Base-by-base conservation (phyloP, 2,797 vertebrate genomes). In the Alosa sapidissima region DNA sequence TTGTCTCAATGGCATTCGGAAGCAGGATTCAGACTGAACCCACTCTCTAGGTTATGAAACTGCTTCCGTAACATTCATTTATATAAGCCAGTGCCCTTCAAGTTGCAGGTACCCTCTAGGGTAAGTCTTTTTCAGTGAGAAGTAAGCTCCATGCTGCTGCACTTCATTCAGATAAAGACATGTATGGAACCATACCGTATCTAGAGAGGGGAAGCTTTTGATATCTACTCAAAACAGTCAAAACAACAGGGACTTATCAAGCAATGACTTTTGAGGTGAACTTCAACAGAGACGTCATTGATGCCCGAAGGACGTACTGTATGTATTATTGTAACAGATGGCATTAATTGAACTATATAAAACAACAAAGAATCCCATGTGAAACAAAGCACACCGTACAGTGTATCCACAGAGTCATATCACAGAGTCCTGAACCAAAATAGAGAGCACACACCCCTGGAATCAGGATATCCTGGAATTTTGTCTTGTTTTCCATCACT, bases 401-500 rank as follows among this genome's bases (percentile, higher is more conserved):
- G 68, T 41, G 19, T 19, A 75, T 75, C 14, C 14, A 45, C 14
- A 45, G 41, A 45, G 72, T 21, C 36, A 13, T 78, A 72, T 72
- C 68, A 72, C 36, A 72, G 68, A 36, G 68, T 5, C 11, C 4
- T 13, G 13, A 72, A 4, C 72, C 47, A 78, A 78, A 78, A 78
- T 78, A 78, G 72, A 45, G 81, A 54, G 65, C 68, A 75, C 84
- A 87, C 81, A 83, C 78, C 62, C 65, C 75, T 58, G 65, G 81
- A 85, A 86, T 85, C 86, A 87, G 86, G 86, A 89, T 87, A 88
- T 90, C 86, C 90, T 90, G 87, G 72, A 47, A 89, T 89, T 90
- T 84, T 85, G 83, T 87, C 81, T 86, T 19, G 75, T 51, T 87
- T 87, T 90, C 51, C 36, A 54, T 87, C 75, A 81, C 48, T 68